These are phyloP conservation scores for Tetropium fuscum DNA, from an alignment of 2,888 invertebrate species.

Conservation along the genomic window DNA sequence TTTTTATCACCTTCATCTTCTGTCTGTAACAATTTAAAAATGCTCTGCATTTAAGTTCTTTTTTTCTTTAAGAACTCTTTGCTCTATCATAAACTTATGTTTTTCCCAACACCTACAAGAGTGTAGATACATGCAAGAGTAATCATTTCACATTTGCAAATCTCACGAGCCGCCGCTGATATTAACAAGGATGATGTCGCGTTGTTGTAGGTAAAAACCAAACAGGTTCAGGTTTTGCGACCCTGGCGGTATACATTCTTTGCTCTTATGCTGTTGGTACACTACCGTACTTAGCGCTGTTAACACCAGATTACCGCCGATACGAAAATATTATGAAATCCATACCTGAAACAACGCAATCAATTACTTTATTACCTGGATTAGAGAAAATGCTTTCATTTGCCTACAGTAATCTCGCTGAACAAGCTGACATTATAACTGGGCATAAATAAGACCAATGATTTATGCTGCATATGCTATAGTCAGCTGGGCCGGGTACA, in stretches of 20 bases:
- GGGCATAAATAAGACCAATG: background rate
- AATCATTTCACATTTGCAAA: too few relatives aligned
- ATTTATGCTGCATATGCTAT: too few relatives aligned
- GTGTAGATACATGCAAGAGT: too few relatives aligned
- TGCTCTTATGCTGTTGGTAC: constrained; percentile 23
- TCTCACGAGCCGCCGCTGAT: constrained; percentile 18
- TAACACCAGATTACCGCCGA: constrained; percentile 29
- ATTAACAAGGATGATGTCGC: constrained; percentile 30
- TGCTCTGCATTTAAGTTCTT: too few relatives aligned
- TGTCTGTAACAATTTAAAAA: too few relatives aligned
- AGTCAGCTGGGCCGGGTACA: too few relatives aligned
- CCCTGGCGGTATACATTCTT: constrained; percentile 32
- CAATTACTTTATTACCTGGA: constrained; percentile 10
- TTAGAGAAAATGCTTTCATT: constrained; percentile 19
- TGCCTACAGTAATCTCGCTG: constrained; percentile 4
- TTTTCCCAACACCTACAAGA: too few relatives aligned
- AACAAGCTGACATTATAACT: constrained; percentile 1
- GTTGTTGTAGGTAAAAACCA: constrained; percentile 34
- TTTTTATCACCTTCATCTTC: too few relatives aligned
- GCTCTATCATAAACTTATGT: too few relatives aligned
- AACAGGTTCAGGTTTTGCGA: constrained; percentile 38
- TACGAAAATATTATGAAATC: constrained; percentile 32
- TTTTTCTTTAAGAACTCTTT: too few relatives aligned
- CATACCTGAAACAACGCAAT: constrained; percentile 14
- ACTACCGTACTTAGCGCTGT: constrained; percentile 29